Percentiles rank a stretch among this genome's conserved stretches.
These are phyloP conservation scores for Melanargia galathea DNA, from an alignment of 2,888 invertebrate genomes.

Conservation along the genomic window DNA sequence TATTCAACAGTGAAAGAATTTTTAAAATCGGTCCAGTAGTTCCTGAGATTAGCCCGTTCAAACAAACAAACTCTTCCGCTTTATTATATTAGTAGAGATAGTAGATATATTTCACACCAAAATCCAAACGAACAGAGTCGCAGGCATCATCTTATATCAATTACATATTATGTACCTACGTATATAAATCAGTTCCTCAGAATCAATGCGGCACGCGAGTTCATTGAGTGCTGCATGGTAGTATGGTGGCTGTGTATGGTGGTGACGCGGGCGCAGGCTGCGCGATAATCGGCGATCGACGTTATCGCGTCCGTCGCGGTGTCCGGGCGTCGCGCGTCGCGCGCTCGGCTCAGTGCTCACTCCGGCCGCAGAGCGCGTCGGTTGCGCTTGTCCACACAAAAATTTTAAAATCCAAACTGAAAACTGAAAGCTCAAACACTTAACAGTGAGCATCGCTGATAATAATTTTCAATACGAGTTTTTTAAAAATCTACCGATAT, in stretches of 20 bases:
- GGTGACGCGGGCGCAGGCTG: conserved; percentile 30
- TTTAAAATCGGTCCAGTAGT: too few relatives aligned
- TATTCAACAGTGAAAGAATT: too few relatives aligned
- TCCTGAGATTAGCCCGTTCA: too few relatives aligned
- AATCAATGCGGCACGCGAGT: too few relatives aligned
- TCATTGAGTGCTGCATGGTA: conserved; percentile 5
- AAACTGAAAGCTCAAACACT: background rate
- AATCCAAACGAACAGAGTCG: too few relatives aligned
- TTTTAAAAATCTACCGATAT: background rate
- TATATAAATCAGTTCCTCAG: too few relatives aligned
- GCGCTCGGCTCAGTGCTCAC: conserved; percentile 55
- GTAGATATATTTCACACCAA: too few relatives aligned
- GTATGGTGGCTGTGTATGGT: background rate
- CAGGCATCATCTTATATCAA: too few relatives aligned
- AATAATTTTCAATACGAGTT: background rate
- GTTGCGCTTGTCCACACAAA: conserved; percentile 55
- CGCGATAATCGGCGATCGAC: conserved; percentile 71
- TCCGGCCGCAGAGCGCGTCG: conserved; percentile 62
- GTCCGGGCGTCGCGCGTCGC: too few relatives aligned
- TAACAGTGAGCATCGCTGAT: background rate
- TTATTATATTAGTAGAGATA: too few relatives aligned
- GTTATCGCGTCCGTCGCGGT: conserved; percentile 74
- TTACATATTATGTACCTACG: too few relatives aligned
- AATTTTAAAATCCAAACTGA: conserved; percentile 1
- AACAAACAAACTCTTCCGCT: too few relatives aligned